Evolutionary conservation across 2,888 invertebrate species (phyloP).

Genomic region (Pyrrhia umbra): DNA sequence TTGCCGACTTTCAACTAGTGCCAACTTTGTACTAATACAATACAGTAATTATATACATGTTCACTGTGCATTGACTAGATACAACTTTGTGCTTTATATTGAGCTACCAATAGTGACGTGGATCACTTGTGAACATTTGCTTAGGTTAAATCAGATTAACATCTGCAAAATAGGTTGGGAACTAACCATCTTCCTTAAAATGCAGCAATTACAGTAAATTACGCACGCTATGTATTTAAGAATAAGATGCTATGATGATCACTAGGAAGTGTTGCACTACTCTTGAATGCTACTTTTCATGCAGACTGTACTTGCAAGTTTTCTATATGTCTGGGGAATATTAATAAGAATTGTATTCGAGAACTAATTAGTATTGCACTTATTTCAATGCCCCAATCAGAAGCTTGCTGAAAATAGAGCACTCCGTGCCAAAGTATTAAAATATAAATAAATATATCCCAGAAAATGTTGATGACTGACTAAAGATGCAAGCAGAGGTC

Average conservation of each 20-base stretch:
- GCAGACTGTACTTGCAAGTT: no score
- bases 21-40: slow-evolving; percentile 59
- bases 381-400: no score
- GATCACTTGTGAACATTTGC: background rate
- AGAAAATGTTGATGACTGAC: no score
- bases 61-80: slow-evolving; percentile 71
- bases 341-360: no score
- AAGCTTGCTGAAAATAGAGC: no score
- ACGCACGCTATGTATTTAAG: slow-evolving; percentile 13
- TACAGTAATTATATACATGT: slow-evolving; percentile 50
- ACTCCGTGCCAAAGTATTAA: no score
- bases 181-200: slow-evolving; percentile 16
- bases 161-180: background rate
- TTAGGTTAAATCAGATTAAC: background rate
- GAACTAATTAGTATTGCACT: no score
- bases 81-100: slow-evolving; percentile 49
- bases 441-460: no score
- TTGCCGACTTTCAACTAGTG: slow-evolving; percentile 24
- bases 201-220: slow-evolving; percentile 1
- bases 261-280: slow-evolving; percentile 8
- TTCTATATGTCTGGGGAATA: no score
- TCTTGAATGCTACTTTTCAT: background rate
- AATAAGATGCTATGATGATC: background rate
- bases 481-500: no score
- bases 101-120: slow-evolving; percentile 21